These are phyloP conservation scores for Nesogale talazaci DNA, from an alignment of 2,113 vertebrate species.

Conservation along the genomic window DNA sequence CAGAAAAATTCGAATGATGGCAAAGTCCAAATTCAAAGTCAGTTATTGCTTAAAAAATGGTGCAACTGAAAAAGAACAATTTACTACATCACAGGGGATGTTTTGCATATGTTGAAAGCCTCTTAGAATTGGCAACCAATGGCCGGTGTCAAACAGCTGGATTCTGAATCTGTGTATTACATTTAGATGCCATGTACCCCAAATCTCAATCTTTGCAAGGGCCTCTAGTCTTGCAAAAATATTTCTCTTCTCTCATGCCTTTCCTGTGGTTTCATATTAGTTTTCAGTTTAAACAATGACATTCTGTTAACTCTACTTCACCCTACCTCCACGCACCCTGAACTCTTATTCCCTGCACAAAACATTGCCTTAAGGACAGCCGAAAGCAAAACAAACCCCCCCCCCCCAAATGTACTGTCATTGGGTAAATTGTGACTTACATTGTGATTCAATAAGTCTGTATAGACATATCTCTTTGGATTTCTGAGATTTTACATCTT, in stretches of 20 bases:
- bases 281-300: neutral
- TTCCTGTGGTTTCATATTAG: neutral
- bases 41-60: neutral
- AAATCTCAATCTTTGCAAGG: neutral
- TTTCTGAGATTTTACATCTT: too few relatives aligned
- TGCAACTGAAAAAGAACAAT: slow-evolving; percentile 49
- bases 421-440: too few relatives aligned
- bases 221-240: neutral
- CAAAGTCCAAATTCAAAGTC: neutral
- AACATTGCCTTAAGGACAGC: neutral
- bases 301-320: neutral
- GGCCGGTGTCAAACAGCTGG: neutral
- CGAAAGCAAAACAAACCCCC: too few relatives aligned
- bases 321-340: neutral
- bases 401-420: too few relatives aligned
- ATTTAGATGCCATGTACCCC: neutral
- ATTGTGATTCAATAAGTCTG: too few relatives aligned
- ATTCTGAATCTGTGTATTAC: neutral
- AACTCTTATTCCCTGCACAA: slow-evolving; percentile 5
- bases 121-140: slow-evolving; percentile 15
- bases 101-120: too few relatives aligned
- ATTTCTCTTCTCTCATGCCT: neutral
- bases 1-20: slow-evolving; percentile 10
- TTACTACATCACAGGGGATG: neutral
- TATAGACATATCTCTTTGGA: too few relatives aligned